Base-by-base conservation (phyloP, 2,113 vertebrate species). In the Pampusana beccarii region DNA sequence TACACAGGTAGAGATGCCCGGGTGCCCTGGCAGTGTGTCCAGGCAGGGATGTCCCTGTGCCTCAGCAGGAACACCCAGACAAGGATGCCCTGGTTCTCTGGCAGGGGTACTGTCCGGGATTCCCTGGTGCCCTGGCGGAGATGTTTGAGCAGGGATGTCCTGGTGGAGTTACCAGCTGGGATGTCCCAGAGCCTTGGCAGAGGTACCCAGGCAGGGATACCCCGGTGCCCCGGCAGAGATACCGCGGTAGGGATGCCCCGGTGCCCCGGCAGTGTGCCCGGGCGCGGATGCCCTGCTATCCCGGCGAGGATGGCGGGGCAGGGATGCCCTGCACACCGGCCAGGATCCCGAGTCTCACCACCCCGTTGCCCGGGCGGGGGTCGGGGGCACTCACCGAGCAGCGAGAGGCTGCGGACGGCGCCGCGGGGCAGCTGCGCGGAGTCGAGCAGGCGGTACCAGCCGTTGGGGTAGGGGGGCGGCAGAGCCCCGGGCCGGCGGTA, bases 401-500 rank as follows among this genome's bases (percentile, higher is more conserved):
- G 79, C 13, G 97, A 96, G 48, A 98, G 90, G 80, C 86, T 97
- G 84, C 95, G 97, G 54, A 98, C 98, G 16, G 98, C 88, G 8
- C 98, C 98, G 16, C 69, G 95, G 48, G 92, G 82, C 95, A 99
- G 97, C 97, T 94, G 91, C 88, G 84, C 94, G 5, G 98, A 98
- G 95, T 98, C 98, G 92, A 98, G 87, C 33, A 98, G 95, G 5
- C 98, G 97, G 96, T 98, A 98, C 98, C 98, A 99, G 92, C 98
- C 98, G 85, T 98, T 98, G 13, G 98, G 99, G 56, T 98, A 99
- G 8, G 98, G 92, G 3, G 98, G 98, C 4, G 98, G 98, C 50
- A 98, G 91, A 6, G 97, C 97, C 2, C 98, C 98, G 21, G 93
- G 92, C 46, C 97, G 98, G 70, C 98, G 98, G 91, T 97, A 96